Conservation (phyloP, 2,888 invertebrate genomes). For the Cataglyphis altisquamis region DNA sequence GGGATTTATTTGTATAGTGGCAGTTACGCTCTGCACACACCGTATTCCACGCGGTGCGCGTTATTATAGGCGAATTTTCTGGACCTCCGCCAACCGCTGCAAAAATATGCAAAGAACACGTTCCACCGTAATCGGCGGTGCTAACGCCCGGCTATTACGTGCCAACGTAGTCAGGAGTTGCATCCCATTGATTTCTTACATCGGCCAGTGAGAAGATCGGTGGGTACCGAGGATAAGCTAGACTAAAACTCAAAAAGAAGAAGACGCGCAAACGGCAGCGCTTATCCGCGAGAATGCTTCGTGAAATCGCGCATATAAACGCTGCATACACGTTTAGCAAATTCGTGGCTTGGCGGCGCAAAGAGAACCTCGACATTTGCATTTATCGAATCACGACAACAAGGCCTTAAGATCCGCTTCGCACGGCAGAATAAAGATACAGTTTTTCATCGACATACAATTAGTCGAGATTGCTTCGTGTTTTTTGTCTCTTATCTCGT, state of each 20-base stretch:
- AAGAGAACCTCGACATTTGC: constrained; percentile 38
- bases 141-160: constrained; percentile 45
- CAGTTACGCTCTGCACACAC: constrained; percentile 63
- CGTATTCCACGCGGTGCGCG: constrained; percentile 70
- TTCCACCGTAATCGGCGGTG: constrained; percentile 47
- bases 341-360: background rate
- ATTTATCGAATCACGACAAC: constrained; percentile 48
- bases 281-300: constrained; percentile 17
- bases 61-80: constrained; percentile 72
- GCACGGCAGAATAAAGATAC: background rate
- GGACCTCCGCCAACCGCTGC: constrained; percentile 68
- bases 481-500: background rate
- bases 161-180: constrained; percentile 12
- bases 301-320: constrained; percentile 13
- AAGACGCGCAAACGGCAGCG: background rate
- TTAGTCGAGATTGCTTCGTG: background rate
- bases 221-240: background rate
- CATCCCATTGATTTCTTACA: constrained; percentile 26
- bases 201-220: background rate
- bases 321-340: constrained; percentile 18
- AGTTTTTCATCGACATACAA: constrained; percentile 2
- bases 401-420: background rate
- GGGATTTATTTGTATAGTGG: constrained; percentile 72
- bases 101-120: constrained; percentile 74
- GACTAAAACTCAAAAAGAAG: background rate